Base-by-base conservation (phyloP, 2,888 invertebrate species). In the Beris morrisii region DNA sequence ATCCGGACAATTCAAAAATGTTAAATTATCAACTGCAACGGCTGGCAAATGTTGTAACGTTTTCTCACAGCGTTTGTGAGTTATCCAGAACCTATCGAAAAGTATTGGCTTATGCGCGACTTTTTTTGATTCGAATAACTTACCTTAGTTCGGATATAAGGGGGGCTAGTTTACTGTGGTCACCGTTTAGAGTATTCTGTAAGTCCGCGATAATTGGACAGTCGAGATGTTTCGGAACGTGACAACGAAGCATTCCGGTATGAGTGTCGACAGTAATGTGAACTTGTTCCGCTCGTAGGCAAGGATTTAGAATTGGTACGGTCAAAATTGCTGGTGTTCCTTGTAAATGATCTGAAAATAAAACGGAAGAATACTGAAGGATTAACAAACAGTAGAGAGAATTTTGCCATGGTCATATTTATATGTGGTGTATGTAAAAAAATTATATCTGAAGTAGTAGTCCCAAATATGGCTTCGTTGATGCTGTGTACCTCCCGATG, bases 311-410 rank as follows among this genome's bases (percentile, higher is more conserved):
- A 70, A 96, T 89, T 2, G 95, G 94, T 66, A 96, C 90, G 31
- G 94, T 93, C 69, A 97, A 84, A 73, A 96, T 93, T 67, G 95
- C 93, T 38, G 97, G 97, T 70, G 95, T 93, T 32, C 97, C 97
- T 81, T 90, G 88, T 73, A 97, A 82, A 78, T 90, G 88, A 85
- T 92, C 92, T 91, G 73, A 22, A 77, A 80, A 30, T 12, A 3
- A 50, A 50, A 22, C 15, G 9, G 46, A 13, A 13, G 9, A 44
- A n/a, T 44, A n/a, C 44, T n/a, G 11, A 44, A 1, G n/a, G n/a
- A 3, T 44, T 1, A 44, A 9, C 9, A 44, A 44, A 3, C 9
- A 44, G 11, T n/a, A 9, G 44, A 44, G 22, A 22, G 22, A 22
- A 22, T 22, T 22, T 22, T 22, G 1, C 22, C 2, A 22, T 22